Conservation (phyloP, 2,797 vertebrate genomes). For the Pipistrellus nathusii region DNA sequence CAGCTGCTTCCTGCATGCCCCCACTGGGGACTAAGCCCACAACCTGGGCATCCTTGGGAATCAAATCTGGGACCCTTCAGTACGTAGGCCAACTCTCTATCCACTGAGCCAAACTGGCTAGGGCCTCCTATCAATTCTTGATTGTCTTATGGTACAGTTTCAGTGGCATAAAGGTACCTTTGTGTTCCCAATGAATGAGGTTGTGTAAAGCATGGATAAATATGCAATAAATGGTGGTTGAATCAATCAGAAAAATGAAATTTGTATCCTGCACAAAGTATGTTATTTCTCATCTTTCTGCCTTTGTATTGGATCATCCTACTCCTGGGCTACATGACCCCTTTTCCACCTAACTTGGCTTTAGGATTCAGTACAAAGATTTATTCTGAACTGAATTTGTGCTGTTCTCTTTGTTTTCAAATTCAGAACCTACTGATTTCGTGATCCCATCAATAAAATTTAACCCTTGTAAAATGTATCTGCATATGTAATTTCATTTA, state of each 20-base stretch:
- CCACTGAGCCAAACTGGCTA: too few species aligned
- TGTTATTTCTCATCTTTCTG: neutral
- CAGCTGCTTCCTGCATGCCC: too few species aligned
- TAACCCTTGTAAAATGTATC: conserved; percentile 52
- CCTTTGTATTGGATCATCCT: neutral
- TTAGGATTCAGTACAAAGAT: conserved; percentile 14
- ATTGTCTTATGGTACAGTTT: neutral
- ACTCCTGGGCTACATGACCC: neutral
- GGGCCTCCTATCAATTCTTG: neutral
- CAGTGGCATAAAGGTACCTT: neutral
- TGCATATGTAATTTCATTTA: conserved; percentile 27
- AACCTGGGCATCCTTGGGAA: too few species aligned
- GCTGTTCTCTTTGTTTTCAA: conserved; percentile 25
- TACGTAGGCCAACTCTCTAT: too few species aligned
- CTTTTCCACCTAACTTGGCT: conserved; percentile 11
- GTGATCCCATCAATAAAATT: conserved; percentile 8
- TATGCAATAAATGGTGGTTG: neutral
- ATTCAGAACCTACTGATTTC: conserved; percentile 43
- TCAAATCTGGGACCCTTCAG: too few species aligned
- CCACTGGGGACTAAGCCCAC: too few species aligned
- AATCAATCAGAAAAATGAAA: conserved; percentile 38
- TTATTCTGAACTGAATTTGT: neutral
- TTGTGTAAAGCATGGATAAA: neutral
- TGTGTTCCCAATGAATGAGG: neutral
- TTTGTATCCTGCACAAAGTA: neutral